Percentiles rank a stretch among this genome's conserved stretches.
phyloP scores from a whole-genome alignment of 2,888 invertebrate genomes.

The Meteorus cinctellus region DNA sequence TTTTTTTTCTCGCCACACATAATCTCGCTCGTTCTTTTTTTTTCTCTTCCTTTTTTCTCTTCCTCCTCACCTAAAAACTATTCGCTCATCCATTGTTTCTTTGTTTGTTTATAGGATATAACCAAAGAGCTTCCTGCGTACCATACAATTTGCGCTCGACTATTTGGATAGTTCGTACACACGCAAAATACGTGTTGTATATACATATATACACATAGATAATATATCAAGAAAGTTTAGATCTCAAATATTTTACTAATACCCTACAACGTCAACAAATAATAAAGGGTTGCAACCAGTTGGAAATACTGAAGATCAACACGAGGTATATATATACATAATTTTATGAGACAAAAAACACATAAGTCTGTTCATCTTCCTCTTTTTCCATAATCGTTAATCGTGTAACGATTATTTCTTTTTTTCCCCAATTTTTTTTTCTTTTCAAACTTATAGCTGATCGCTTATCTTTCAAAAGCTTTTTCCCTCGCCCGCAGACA shows the following conservation, averaged over 20 bases:
- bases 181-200: not conserved
- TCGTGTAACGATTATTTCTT: constrained; percentile 1
- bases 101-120: constrained; percentile 35
- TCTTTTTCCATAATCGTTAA: constrained; percentile 24
- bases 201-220: not conserved
- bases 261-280: not conserved
- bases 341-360: constrained; percentile 11
- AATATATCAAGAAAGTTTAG: constrained; percentile 2
- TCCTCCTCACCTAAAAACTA: not conserved
- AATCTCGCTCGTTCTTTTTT: not conserved
- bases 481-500: constrained; percentile 3
- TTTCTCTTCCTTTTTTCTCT: not conserved
- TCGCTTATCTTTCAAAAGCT: constrained; percentile 14
- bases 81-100: constrained; percentile 9
- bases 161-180: constrained; percentile 1
- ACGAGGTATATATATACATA: not conserved
- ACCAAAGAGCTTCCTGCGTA: constrained; percentile 11
- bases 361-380: not conserved
- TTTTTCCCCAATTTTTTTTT: not conserved
- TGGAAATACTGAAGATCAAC: not conserved
- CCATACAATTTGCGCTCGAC: constrained; percentile 20
- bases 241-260: constrained; percentile 12
- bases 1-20: constrained; percentile 19
- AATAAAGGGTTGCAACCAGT: constrained; percentile 16
- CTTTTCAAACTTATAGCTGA: not conserved